phyloP scores from a whole-genome alignment of 2,888 invertebrate species.

The Diaperis boleti region DNA sequence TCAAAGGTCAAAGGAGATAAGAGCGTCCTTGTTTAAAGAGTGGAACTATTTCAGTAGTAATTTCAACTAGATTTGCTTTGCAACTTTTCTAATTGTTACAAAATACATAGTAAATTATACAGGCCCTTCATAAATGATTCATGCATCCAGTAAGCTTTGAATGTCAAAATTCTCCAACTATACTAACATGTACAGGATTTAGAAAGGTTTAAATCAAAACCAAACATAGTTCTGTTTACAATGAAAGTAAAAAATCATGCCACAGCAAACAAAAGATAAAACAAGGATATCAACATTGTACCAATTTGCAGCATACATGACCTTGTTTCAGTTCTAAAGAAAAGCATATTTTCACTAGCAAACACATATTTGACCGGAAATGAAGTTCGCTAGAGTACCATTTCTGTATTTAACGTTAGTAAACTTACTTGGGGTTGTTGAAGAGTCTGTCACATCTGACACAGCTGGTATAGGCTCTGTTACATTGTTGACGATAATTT shows the following conservation, averaged over 20 bases:
- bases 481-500: conserved; percentile 17
- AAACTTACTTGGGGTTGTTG: not conserved
- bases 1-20: no score
- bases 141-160: no score
- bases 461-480: conserved; percentile 19
- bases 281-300: conserved; percentile 4
- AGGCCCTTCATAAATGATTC: no score
- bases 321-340: no score
- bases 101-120: no score
- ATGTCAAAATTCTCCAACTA: no score
- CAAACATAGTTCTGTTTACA: conserved; percentile 13
- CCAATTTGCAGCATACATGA: conserved; percentile 1
- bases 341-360: no score
- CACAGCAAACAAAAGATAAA: conserved; percentile 4
- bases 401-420: not conserved
- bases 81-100: no score
- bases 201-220: not conserved
- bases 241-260: not conserved
- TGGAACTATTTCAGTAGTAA: no score
- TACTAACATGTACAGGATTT: conserved; percentile 19
- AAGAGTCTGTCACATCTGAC: conserved; percentile 12
- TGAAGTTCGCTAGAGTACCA: not conserved
- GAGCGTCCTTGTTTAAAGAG: no score
- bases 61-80: no score
- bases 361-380: not conserved